phyloP scores from a whole-genome alignment of 2,888 invertebrate species.

The Eilema depressum region DNA sequence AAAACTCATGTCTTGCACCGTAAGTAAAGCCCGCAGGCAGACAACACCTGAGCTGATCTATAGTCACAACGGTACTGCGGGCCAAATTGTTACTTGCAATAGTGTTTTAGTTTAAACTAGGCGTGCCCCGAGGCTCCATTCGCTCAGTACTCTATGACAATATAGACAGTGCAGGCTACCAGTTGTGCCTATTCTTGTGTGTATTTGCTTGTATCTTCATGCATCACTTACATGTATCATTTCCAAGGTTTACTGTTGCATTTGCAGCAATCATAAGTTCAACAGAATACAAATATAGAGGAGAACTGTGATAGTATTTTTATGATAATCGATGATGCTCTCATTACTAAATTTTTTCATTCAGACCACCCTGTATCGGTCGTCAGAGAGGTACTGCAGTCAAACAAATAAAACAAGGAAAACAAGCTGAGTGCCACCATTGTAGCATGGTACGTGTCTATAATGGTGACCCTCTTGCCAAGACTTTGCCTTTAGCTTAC shows the following conservation, averaged over 20 bases:
- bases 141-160: conserved; percentile 29
- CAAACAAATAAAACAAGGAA: too few species aligned
- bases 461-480: too few species aligned
- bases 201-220: too few species aligned
- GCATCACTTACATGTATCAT: background rate
- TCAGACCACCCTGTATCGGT: too few species aligned
- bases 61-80: conserved; percentile 81
- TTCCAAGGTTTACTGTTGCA: background rate
- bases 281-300: too few species aligned
- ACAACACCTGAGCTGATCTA: conserved; percentile 84
- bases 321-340: too few species aligned
- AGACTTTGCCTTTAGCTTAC: too few species aligned
- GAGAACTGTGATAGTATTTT: too few species aligned
- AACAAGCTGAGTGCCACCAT: too few species aligned
- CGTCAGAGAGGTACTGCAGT: too few species aligned
- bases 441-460: too few species aligned
- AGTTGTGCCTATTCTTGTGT: background rate
- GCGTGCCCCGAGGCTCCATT: conserved; percentile 18
- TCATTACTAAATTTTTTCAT: too few species aligned
- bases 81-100: conserved; percentile 83
- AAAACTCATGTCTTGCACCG: conserved; percentile 55
- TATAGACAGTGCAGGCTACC: conserved; percentile 24
- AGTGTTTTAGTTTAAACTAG: conserved; percentile 71
- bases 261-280: background rate
- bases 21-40: conserved; percentile 74